Percentiles rank a stretch among this genome's conserved stretches.
phyloP scores from a whole-genome alignment of 1,140 invertebrate genomes.

The Eriocheir sinensis region DNA sequence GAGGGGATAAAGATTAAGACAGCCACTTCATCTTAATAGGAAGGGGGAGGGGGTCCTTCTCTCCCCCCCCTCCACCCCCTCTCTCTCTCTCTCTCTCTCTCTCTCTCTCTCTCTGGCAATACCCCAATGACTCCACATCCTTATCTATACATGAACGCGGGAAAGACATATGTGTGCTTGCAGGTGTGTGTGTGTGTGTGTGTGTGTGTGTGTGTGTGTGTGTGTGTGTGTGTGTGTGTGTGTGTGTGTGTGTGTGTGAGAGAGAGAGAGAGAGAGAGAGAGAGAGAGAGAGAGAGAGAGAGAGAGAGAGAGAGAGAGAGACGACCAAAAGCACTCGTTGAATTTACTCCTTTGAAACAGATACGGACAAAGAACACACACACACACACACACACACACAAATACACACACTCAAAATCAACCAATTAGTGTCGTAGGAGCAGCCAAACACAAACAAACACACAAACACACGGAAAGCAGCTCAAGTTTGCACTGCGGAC shows the following conservation, averaged over 20 bases:
- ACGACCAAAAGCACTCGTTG: too few relatives aligned
- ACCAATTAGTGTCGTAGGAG: too few relatives aligned
- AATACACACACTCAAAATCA: too few relatives aligned
- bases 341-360: too few relatives aligned
- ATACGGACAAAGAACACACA: too few relatives aligned
- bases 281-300: not conserved
- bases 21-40: not conserved
- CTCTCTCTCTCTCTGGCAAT: not conserved
- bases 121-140: not conserved
- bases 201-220: constrained; percentile 22
- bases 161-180: not conserved
- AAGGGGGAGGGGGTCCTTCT: not conserved
- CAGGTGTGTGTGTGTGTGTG: not conserved
- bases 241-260: not conserved
- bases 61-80: not conserved
- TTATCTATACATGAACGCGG: not conserved
- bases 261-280: not conserved
- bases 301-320: constrained; percentile 22
- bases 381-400: too few relatives aligned
- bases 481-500: too few relatives aligned
- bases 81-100: constrained; percentile 19
- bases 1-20: not conserved
- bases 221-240: constrained; percentile 22
- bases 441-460: too few relatives aligned
- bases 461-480: too few relatives aligned